phyloP scores from a whole-genome alignment of 2,888 invertebrate species.

The Malachius bipustulatus region DNA sequence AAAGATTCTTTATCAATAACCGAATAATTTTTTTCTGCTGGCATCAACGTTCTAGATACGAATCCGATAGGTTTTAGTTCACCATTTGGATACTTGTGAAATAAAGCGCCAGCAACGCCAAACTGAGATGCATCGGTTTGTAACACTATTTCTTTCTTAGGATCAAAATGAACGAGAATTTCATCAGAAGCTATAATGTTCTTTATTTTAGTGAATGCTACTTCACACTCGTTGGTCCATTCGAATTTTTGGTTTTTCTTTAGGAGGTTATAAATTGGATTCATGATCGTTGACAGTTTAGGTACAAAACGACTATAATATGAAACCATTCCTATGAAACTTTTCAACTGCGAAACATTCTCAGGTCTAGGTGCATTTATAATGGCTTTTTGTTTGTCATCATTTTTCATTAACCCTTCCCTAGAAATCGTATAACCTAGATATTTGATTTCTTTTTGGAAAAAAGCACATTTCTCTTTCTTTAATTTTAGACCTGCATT shows the following conservation, averaged over 20 bases:
- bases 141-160: slow-evolving; percentile 11
- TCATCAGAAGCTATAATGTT: slow-evolving; percentile 14
- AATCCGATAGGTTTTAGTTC: slow-evolving; percentile 14
- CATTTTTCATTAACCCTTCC: slow-evolving; percentile 18
- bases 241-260: slow-evolving; percentile 13
- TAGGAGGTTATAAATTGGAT: slow-evolving; percentile 15
- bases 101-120: too few relatives aligned
- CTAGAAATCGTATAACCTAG: slow-evolving; percentile 22
- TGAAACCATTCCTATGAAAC: slow-evolving; percentile 13
- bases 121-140: slow-evolving; percentile 9
- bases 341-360: slow-evolving; percentile 10
- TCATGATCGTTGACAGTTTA: slow-evolving; percentile 10
- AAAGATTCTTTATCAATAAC: slow-evolving; percentile 15
- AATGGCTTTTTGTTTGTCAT: too few relatives aligned
- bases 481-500: slow-evolving; percentile 24
- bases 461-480: slow-evolving; percentile 27
- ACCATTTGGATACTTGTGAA: too few relatives aligned
- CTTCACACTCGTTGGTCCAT: slow-evolving; percentile 16
- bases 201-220: slow-evolving; percentile 15
- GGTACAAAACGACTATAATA: slow-evolving; percentile 16
- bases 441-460: slow-evolving; percentile 25
- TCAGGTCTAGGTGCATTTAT: slow-evolving; percentile 7
- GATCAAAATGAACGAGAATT: slow-evolving; percentile 17
- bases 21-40: slow-evolving; percentile 13
- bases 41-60: slow-evolving; percentile 15